Conservation (phyloP, 2,113 vertebrate genomes). For the human (Homo sapiens) region GRCh38 chr2:146615001-146615500, state of each 20-base stretch:
- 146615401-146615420: not conserved
- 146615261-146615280: not conserved
- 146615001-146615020: not conserved
- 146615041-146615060: not conserved
- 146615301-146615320: not conserved
- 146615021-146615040: not conserved
- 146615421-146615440: not conserved
- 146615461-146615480: not conserved
- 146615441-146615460: not conserved
- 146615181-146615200: not conserved
- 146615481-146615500: not conserved
- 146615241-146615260: not conserved
- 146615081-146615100: not conserved
- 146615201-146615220: not conserved
- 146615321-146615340: not conserved
- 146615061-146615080: not conserved
- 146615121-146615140: not conserved
- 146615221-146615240: not conserved
- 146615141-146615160: not conserved
- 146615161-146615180: not conserved
- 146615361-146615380: not conserved
- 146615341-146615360: not conserved
- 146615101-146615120: not conserved
- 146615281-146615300: not conserved
- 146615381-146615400: not conserved